Evolutionary conservation across 2,888 invertebrate species (phyloP).

Genomic region (Chrysopilus asiliformis): DNA sequence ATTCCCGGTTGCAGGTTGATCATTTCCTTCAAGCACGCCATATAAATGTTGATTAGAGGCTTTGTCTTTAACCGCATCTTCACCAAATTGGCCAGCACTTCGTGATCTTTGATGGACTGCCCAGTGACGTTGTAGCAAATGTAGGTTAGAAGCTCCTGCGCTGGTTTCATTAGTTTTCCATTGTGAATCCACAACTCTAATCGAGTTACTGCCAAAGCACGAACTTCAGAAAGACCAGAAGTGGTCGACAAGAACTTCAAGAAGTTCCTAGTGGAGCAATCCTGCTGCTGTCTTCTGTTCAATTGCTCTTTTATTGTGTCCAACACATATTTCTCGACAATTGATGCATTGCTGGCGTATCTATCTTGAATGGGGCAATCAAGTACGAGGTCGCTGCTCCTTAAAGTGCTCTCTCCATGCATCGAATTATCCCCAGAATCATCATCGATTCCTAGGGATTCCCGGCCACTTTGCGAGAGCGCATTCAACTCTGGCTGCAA

Average conservation of each 20-base stretch:
- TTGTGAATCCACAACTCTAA: constrained; percentile 93
- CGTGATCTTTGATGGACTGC: constrained; percentile 50
- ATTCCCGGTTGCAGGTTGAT: constrained; percentile 74
- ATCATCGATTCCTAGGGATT: constrained; percentile 34
- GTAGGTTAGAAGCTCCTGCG: constrained; percentile 81
- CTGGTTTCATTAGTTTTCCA: constrained; percentile 82
- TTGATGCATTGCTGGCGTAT: constrained; percentile 36
- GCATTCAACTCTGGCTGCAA: constrained; percentile 20
- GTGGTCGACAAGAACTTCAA: constrained; percentile 72
- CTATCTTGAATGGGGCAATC: constrained; percentile 41
- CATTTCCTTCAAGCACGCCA: constrained; percentile 82
- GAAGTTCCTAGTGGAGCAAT: constrained; percentile 79
- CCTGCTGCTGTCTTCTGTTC: constrained; percentile 69
- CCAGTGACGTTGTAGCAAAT: constrained; percentile 82
- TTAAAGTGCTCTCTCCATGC: constrained; percentile 34
- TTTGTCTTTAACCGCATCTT: constrained; percentile 90
- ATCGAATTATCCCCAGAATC: constrained; percentile 36
- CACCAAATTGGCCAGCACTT: constrained; percentile 70
- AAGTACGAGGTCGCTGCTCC: constrained; percentile 33
- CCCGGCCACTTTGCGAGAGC: constrained; percentile 15
- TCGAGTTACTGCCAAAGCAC: constrained; percentile 37
- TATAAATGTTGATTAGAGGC: constrained; percentile 76
- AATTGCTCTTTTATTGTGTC: constrained; percentile 83
- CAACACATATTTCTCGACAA: constrained; percentile 58
- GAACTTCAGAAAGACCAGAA: constrained; percentile 71